phyloP scores from a whole-genome alignment of 64 coral and sea anemone species.

The Montipora cactus region DNA sequence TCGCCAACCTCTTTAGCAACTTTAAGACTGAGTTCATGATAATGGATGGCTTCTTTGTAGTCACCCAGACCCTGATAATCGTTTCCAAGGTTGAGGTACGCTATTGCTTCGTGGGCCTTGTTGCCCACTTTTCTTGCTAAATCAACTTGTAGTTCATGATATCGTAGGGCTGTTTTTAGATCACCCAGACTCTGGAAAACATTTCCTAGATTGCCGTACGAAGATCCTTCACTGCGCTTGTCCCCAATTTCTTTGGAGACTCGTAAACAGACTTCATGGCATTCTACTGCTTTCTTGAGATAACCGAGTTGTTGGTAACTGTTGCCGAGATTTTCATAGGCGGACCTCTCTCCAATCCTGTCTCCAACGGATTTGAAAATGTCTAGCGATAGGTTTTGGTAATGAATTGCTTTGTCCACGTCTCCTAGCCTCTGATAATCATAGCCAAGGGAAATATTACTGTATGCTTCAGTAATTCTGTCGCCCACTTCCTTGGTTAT shows the following conservation, averaged over 20 bases:
- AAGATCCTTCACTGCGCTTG: not conserved
- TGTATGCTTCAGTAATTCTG: not conserved
- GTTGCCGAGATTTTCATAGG: not conserved
- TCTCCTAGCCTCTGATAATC: not conserved
- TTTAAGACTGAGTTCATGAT: not conserved
- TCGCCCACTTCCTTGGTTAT: constrained; percentile 16
- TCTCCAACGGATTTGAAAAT: not conserved
- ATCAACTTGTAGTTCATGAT: constrained; percentile 1
- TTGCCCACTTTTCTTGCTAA: not conserved
- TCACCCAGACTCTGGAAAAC: not conserved
- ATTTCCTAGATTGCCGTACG: not conserved
- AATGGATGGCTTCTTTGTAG: constrained; percentile 11
- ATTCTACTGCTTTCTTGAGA: not conserved
- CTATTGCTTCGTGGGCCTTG: not conserved
- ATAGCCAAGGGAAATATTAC: not conserved
- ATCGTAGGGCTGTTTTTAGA: not conserved
- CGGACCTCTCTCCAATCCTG: not conserved
- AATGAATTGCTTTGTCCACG: not conserved
- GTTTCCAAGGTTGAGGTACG: constrained; percentile 17
- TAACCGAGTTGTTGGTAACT: not conserved
- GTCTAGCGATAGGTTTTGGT: not conserved
- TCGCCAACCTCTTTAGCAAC: constrained; percentile 14
- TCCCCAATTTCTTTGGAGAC: not conserved
- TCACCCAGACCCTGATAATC: not conserved
- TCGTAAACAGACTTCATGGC: not conserved